Evolutionary conservation across 2,113 vertebrate species (phyloP), one percentile per base, ranked within the genome.

Genomic region (Clarias macrocephalus): DNA sequence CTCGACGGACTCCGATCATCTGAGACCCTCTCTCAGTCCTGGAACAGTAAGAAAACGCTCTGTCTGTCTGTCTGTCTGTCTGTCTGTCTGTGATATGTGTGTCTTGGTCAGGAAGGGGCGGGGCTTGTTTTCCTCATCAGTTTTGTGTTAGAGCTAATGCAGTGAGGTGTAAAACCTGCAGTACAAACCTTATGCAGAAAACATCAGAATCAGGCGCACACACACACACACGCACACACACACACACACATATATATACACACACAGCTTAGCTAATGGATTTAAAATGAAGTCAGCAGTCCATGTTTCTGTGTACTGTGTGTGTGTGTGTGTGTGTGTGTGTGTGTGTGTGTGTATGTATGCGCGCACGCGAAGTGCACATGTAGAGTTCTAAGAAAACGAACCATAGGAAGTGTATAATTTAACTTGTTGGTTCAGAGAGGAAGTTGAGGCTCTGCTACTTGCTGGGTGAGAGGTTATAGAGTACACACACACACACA

Each of bases 1-100:
- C 94, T 99, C 56, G 97, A 98, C 0, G 97, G 97, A 12, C 96
- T 99, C 84, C 95, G 95, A 87, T 93, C 93, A 81, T 95, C 91
- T 33, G 92, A 94, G 5, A 90, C 87, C 37, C 93, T 96, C 25
- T 84, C 93, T 1, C 95, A 96, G 54, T 95, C 95, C 92, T 98
- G 98, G 98, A 97, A 97, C 73, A 97, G 98, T 99, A 93, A 93
- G 96, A 56, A 42, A 72, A 28, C 65, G 2, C 1, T 63, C 60
- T 82, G n/a, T 16, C 63, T 70, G 21, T 82, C 9, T 56, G 23
- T 13, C 0, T 3, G 3, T n/a, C 11, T n/a, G 21, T 85, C 33
- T 9, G 5, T n/a, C 5, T 37, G 28, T 84, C 21, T 37, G 42
- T n/a, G 73, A 52, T 1, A 2, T 2, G 18, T 8, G 52, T 56